These are phyloP conservation scores for Harpalus rubripes DNA, from an alignment of 2,888 invertebrate genomes.

Conservation along the genomic window DNA sequence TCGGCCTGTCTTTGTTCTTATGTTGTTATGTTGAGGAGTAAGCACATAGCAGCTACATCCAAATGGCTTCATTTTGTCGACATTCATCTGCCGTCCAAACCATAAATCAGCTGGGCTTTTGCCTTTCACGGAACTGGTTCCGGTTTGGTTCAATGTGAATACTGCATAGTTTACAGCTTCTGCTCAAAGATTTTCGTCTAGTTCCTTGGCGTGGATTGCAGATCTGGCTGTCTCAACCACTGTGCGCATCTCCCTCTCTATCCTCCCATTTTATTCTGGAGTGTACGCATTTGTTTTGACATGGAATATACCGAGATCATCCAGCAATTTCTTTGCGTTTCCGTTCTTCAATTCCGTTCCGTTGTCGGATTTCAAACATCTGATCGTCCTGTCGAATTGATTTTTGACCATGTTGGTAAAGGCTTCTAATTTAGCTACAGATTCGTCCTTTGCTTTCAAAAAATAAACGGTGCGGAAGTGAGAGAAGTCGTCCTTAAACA, in stretches of 20 bases:
- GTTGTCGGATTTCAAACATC: conserved; percentile 70
- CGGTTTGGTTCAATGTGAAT: conserved; percentile 67
- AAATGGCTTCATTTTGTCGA: conserved; percentile 68
- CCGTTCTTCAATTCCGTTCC: conserved; percentile 70
- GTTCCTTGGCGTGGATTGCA: conserved; percentile 58
- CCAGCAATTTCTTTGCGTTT: conserved; percentile 66
- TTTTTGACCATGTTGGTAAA: conserved; percentile 71
- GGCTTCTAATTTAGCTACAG: conserved; percentile 68
- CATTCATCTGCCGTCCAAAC: conserved; percentile 62
- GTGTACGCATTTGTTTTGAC: conserved; percentile 42
- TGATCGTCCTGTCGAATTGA: conserved; percentile 70
- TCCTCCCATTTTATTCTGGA: conserved; percentile 57
- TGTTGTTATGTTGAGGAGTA: conserved; percentile 66
- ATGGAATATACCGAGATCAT: conserved; percentile 71
- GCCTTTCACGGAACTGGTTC: conserved; percentile 62
- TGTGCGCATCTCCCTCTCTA: conserved; percentile 68
- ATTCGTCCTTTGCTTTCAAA: conserved; percentile 71
- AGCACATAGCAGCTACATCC: conserved; percentile 68
- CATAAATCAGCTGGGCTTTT: conserved; percentile 68
- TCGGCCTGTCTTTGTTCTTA: conserved; percentile 66
- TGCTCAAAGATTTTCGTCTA: too few species aligned
- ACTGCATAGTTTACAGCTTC: conserved; percentile 66
- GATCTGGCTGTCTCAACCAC: conserved; percentile 71
- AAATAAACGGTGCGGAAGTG: conserved; percentile 71
- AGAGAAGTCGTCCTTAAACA: conserved; percentile 71